These are phyloP conservation scores for Amphiprion ocellaris DNA, from an alignment of 2,113 vertebrate species.

Conservation along the genomic window DNA sequence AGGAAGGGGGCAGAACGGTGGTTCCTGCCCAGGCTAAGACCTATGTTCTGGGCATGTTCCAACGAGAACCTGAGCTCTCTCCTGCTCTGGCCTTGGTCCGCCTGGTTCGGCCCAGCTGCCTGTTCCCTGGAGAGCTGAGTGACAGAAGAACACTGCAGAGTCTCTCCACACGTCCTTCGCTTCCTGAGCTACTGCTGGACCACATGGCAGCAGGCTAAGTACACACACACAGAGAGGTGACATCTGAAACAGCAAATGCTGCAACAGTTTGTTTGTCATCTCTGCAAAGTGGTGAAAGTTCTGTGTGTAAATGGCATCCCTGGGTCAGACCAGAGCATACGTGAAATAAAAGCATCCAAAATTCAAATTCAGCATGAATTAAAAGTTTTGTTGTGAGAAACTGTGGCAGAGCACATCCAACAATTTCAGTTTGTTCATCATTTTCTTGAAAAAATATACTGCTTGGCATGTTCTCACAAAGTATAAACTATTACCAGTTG, in stretches of 20 bases:
- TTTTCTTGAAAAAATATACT: background rate
- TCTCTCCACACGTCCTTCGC: conserved; percentile 57
- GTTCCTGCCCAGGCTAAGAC: conserved; percentile 27
- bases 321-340: background rate
- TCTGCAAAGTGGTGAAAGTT: conserved; percentile 41
- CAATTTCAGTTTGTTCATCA: background rate
- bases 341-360: background rate
- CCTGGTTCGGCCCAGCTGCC: conserved; percentile 24
- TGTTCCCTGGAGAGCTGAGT: conserved; percentile 68
- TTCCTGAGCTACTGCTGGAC: conserved; percentile 72
- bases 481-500: conserved; percentile 23
- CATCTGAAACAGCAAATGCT: conserved; percentile 77
- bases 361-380: conserved; percentile 1
- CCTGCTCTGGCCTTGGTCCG: conserved; percentile 31
- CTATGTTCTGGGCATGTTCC: conserved; percentile 37
- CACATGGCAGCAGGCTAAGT: conserved; percentile 71
- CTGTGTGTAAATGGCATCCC: conserved; percentile 1
- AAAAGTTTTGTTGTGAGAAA: background rate
- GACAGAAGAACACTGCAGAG: conserved; percentile 64
- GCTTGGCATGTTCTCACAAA: background rate
- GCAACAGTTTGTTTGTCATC: conserved; percentile 55
- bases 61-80: conserved; percentile 24
- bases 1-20: background rate
- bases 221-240: conserved; percentile 76
- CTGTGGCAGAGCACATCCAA: background rate